A percentile compares a stretch with the other conserved stretches of the same genome.
These are phyloP conservation scores for Melieria crassipennis DNA, from an alignment of 2,888 invertebrate genomes.

Conservation along the genomic window DNA sequence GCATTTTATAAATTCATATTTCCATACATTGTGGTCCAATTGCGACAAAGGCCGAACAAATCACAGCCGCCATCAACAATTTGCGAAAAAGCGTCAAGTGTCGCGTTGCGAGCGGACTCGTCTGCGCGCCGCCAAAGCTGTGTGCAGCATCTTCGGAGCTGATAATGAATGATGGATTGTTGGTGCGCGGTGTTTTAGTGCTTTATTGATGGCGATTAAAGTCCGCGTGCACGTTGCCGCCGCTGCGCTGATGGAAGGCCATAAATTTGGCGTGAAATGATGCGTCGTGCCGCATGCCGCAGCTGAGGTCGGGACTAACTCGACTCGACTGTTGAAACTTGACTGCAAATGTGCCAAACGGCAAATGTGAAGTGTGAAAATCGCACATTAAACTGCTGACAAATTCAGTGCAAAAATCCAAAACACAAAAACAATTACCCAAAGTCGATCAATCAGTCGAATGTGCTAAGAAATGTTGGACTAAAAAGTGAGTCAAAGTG, in stretches of 20 bases:
- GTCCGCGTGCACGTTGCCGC: slow-evolving; percentile 46
- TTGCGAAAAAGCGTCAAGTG: no score
- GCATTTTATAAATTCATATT: background rate
- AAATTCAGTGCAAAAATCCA: background rate
- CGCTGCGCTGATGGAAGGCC: slow-evolving; percentile 50
- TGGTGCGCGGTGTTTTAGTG: slow-evolving; percentile 52
- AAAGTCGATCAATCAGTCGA: background rate
- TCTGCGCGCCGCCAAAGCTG: background rate
- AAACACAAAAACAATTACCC: slow-evolving; percentile 19
- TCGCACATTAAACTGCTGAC: background rate
- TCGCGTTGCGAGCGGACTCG: background rate
- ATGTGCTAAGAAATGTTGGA: no score
- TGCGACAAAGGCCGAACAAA: no score
- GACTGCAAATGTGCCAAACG: no score
- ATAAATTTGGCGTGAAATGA: slow-evolving; percentile 53
- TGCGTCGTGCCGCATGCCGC: slow-evolving; percentile 17
- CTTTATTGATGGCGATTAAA: slow-evolving; percentile 55
- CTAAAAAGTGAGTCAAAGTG: no score
- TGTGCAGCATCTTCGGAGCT: slow-evolving; percentile 36
- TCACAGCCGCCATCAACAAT: no score
- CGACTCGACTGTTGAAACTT: no score
- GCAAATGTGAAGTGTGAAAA: no score
- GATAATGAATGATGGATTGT: slow-evolving; percentile 51
- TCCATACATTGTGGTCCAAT: background rate
- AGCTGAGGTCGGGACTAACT: background rate